Percentiles rank a stretch among this genome's conserved stretches.
Evolutionary conservation across 1,140 invertebrate species (phyloP).

Genomic region (Nephotettix cincticeps): DNA sequence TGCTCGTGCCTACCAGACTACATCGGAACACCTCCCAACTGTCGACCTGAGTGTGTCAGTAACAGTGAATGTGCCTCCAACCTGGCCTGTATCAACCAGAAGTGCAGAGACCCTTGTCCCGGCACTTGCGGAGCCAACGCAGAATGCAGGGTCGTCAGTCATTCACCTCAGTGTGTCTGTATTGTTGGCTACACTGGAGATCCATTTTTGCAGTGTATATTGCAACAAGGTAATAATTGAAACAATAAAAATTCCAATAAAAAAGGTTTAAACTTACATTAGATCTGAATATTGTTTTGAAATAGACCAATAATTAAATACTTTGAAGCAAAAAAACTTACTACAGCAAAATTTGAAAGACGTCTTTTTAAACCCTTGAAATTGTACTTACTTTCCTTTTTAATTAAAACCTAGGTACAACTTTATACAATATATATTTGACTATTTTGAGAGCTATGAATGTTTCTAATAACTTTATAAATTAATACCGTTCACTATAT

Average conservation of each 20-base stretch:
- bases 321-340: no score
- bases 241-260: no score
- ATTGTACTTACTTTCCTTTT: no score
- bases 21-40: slow-evolving; percentile 61
- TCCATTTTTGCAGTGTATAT: slow-evolving; percentile 66
- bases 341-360: no score
- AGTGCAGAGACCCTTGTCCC: slow-evolving; percentile 65
- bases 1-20: slow-evolving; percentile 64
- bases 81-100: slow-evolving; percentile 65
- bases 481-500: no score
- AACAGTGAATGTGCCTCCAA: slow-evolving; percentile 65
- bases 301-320: no score
- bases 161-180: slow-evolving; percentile 73
- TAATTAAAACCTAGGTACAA: no score
- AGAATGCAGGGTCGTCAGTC: slow-evolving; percentile 70
- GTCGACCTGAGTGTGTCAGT: slow-evolving; percentile 63
- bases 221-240: slow-evolving; percentile 58
- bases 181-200: slow-evolving; percentile 70
- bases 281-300: no score
- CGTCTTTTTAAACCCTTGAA: no score
- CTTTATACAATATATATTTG: not conserved
- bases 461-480: no score
- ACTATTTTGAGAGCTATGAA: no score
- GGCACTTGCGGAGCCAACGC: slow-evolving; percentile 72
- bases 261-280: no score